phyloP scores from a whole-genome alignment of 2,888 invertebrate genomes.

The Rutpela maculata region DNA sequence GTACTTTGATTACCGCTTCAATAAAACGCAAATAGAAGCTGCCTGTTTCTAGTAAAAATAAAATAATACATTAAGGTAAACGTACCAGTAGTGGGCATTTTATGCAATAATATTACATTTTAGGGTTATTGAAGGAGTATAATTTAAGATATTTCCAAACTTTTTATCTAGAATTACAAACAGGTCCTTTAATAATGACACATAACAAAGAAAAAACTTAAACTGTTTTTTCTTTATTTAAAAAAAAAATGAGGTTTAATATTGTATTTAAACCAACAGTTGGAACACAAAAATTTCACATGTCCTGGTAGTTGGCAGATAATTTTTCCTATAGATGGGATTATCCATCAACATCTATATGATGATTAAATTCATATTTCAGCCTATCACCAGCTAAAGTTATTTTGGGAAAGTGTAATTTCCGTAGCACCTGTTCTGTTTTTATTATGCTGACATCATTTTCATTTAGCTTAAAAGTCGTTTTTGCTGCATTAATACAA shows the following conservation, averaged over 20 bases:
- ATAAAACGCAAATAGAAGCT: too few species aligned
- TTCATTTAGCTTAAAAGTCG: conserved; percentile 23
- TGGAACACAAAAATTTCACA: conserved; percentile 7
- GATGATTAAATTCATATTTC: conserved; percentile 24
- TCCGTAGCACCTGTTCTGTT: conserved; percentile 20
- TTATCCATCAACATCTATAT: conserved; percentile 19
- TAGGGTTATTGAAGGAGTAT: too few species aligned
- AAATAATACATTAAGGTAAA: too few species aligned
- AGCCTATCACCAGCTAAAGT: conserved; percentile 16
- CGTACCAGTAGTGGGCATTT: too few species aligned
- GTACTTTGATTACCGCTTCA: too few species aligned
- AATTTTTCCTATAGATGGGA: conserved; percentile 9
- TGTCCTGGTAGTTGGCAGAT: background rate
- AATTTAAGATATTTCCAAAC: too few species aligned
- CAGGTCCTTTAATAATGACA: too few species aligned
- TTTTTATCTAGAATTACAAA: too few species aligned
- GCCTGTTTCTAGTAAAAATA: too few species aligned
- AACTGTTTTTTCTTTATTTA: background rate
- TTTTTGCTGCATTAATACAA: conserved; percentile 18
- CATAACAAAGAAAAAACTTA: too few species aligned
- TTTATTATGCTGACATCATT: conserved; percentile 15
- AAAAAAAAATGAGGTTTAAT: background rate
- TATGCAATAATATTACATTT: too few species aligned
- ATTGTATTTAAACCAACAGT: background rate
- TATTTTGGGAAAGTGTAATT: conserved; percentile 21